Base-by-base conservation (phyloP, 2,797 vertebrate genomes). In the Dicrostonyx torquatus region DNA sequence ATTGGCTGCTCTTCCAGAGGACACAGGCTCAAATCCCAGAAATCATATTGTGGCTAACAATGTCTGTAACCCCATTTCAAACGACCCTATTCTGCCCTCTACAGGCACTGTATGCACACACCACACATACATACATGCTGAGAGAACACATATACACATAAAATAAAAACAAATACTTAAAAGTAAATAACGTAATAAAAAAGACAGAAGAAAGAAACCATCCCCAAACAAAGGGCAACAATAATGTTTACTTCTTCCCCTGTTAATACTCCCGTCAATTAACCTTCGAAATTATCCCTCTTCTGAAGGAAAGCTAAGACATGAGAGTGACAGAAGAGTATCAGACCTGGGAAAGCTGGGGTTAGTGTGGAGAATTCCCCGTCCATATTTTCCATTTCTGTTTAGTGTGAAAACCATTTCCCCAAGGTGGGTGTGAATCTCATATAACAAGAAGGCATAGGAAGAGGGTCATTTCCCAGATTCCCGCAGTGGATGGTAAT, bases 371-470 rank as follows among this genome's bases (percentile, higher is more conserved):
- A 87, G 64, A 26, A 86, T 45, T 40, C 20, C n/a, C 40, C 70
- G 37, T 37, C 64, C 43, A 78, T 20, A 66, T 79, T 93, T 92
- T 50, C 43, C 77, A 90, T 37, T 92, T 87, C 64, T 37, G n/a
- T 85, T 86, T 48, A 70, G 66, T n/a, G 34, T n/a, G 50, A 89
- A 6, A 64, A 86, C 60, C 17, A 72, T 84, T 80, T 90, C 50
- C 4, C 64, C 55, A 58, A 87, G 34, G 78, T 72, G 48, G 64
- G 70, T 34, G 26, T 31, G 45, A 31, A 48, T 78, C 24, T 18
- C 40, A 12, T 43, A 34, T 58, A 77, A 62, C n/a, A 89, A 64
- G 78, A 78, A 53, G 62, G 8, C 34, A 58, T 14, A 70, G 43
- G 37, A 29, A 29, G 24, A 31, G 48, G n/a, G 37, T 45, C 64